Evolutionary conservation across 1,140 invertebrate species (phyloP).

Genomic region (Tigriopus japonicus): DNA sequence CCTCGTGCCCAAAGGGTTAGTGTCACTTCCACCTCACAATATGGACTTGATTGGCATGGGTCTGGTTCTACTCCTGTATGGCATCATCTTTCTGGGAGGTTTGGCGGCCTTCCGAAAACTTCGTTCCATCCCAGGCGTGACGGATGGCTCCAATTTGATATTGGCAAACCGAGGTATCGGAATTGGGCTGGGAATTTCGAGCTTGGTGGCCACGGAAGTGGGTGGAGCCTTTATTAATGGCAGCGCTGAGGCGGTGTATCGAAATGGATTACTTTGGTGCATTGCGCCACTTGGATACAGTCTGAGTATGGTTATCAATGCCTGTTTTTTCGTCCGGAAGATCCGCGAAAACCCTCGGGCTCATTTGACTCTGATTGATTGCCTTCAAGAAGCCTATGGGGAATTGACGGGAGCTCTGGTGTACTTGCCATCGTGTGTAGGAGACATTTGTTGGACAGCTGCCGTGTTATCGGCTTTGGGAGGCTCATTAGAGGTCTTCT

Average conservation of each 20-base stretch:
- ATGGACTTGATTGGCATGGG: background rate
- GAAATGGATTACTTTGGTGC: slow-evolving; percentile 5
- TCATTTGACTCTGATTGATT: slow-evolving; percentile 93
- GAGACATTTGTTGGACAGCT: slow-evolving; percentile 94
- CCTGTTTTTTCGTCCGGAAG: background rate
- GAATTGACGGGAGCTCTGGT: slow-evolving; percentile 88
- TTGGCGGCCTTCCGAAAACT: background rate
- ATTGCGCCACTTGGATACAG: slow-evolving; percentile 1
- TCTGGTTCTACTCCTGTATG: background rate
- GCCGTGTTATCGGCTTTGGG: slow-evolving; percentile 86
- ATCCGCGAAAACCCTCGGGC: background rate
- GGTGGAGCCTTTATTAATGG: slow-evolving; percentile 12
- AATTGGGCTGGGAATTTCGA: background rate
- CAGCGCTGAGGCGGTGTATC: slow-evolving; percentile 4
- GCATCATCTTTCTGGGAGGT: background rate
- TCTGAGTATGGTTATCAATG: slow-evolving; percentile 8
- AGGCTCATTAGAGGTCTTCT: slow-evolving; percentile 77
- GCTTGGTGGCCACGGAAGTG: slow-evolving; percentile 5
- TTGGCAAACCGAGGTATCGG: slow-evolving; percentile 1
- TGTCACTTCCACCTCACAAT: background rate
- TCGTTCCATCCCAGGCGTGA: no score
- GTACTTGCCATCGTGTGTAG: slow-evolving; percentile 86
- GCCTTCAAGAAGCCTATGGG: slow-evolving; percentile 85
- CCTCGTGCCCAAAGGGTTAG: no score
- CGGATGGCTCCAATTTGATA: background rate